Base-by-base conservation (phyloP, 2,113 vertebrate species). In the Lota lota region DNA sequence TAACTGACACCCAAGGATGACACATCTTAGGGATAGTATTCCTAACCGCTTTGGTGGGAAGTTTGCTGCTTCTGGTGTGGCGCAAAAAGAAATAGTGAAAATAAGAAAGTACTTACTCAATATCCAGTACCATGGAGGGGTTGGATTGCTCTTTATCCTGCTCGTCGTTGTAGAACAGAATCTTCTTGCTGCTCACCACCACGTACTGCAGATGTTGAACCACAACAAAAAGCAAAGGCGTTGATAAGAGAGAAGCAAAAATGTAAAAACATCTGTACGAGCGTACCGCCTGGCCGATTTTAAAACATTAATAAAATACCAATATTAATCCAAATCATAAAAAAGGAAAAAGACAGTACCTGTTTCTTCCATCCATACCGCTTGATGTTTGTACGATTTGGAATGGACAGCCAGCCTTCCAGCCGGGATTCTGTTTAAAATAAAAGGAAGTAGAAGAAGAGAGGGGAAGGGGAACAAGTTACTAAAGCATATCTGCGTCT, bases 111-210 rank as follows among this genome's bases (percentile, higher is more conserved):
- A 96, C 97, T 95, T 89, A 99, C 97, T 99, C 97, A 79, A 99
- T 99, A 86, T 99, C 97, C 72, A 99, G 93, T 89, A 99, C 97
- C 97, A 99, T 97, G 7, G 94, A 99, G 22, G 97, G 97, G 87
- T 93, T 99, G 66, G 96, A 99, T 78, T 96, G 97, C 68, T 99
- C 97, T 83, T 97, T 99, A 88, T 98, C 95, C 88, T 94, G 94
- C 85, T 99, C 97, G 60, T 99, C 97, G 2, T 99, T 98, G 89
- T 99, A 99, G 87, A 99, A 99, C 66, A 99, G 84, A 78, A 99
- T 98, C 91, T 99, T 99, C 91, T 97, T 98, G 88, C 97, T 99
- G 93, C 97, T 99, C 73, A 99, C 96, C 67, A 99, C 97, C 87
- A 99, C 97, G 83, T 99, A 99, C 97, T 99, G 82, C 70, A 70